Base-by-base conservation (phyloP, 2,888 invertebrate species). In the Drosophila differens region DNA sequence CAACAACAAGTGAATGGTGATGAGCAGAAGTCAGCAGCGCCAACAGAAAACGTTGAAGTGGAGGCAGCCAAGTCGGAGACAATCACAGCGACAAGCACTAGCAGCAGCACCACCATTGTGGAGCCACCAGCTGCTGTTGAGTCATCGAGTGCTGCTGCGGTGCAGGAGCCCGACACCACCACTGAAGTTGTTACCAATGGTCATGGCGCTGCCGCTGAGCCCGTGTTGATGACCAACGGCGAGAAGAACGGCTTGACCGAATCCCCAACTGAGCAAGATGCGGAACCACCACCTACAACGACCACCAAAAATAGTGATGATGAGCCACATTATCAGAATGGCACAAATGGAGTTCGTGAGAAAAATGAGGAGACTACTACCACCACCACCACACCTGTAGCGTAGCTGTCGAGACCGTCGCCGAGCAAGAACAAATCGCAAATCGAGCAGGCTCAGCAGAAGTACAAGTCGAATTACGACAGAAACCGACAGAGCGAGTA, bases 161-260 rank as follows among this genome's bases (percentile, higher is more conserved):
- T 71, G 19, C 83, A 85, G 12, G 87, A 76, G 41, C 49, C 71
- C 19, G 73, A 67, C 32, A 57, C 19, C 9, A 61, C 30, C 66
- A 41, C 67, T 33, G 76, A 76, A 65, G 79, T 78, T 55, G 86
- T 91, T 41, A 90, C 88, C 74, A 91, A 89, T 71, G 91, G 90
- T 37, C 85, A 82, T 65, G 83, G 78, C 41, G 51, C 78, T 58
- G 77, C 41, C n/a, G 32, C 7, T 32, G 61, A 65, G 63, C 58
- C 61, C 32, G 90, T 67, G n/a, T 70, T 32, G 1, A 32, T 82
- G 69, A 84, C 81, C 70, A 85, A 83, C 67, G 78, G 89, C 73
- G 91, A 94, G 93, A 89, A 92, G 37, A 91, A 91, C 58, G 77
- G 92, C 35, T 74, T 81, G 72, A 71, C 75, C 47, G 90, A 79